Evolutionary conservation across 2,888 invertebrate species (phyloP).

Genomic region (Meta bourneti): DNA sequence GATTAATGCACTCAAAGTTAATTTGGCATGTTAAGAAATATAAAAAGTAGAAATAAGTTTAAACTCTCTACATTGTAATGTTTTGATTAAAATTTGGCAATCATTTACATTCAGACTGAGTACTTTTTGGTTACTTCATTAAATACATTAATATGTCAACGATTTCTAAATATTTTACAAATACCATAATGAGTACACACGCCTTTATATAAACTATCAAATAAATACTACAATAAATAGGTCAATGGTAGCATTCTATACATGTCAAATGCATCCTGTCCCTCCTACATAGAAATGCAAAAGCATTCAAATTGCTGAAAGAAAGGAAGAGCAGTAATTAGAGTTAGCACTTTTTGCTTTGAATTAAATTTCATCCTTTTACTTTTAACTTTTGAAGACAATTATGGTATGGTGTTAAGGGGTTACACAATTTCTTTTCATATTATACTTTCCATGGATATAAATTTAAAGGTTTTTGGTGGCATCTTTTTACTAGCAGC

Average conservation of each 20-base stretch:
- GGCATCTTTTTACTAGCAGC: too few species aligned
- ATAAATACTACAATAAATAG: conserved; percentile 42
- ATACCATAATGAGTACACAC: background rate
- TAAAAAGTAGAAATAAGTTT: too few species aligned
- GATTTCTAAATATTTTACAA: conserved; percentile 13
- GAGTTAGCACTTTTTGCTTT: background rate
- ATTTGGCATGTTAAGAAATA: too few species aligned
- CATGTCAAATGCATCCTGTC: background rate
- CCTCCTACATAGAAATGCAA: background rate
- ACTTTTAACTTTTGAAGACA: background rate
- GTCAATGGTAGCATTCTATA: background rate
- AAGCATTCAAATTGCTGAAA: too few species aligned
- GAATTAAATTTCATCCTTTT: background rate
- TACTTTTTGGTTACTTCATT: too few species aligned
- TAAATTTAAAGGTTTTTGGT: too few species aligned
- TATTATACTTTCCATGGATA: too few species aligned
- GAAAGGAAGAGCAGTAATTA: background rate
- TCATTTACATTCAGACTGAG: background rate
- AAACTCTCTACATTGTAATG: background rate
- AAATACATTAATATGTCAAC: background rate
- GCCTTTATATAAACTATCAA: conserved; percentile 2
- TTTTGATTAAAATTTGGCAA: background rate
- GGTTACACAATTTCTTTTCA: too few species aligned
- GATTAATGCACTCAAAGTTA: background rate
- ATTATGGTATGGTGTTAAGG: background rate